Percentiles rank a stretch among this genome's conserved stretches.
Evolutionary conservation across 1,140 invertebrate species (phyloP).

Genomic region (Apis florea): DNA sequence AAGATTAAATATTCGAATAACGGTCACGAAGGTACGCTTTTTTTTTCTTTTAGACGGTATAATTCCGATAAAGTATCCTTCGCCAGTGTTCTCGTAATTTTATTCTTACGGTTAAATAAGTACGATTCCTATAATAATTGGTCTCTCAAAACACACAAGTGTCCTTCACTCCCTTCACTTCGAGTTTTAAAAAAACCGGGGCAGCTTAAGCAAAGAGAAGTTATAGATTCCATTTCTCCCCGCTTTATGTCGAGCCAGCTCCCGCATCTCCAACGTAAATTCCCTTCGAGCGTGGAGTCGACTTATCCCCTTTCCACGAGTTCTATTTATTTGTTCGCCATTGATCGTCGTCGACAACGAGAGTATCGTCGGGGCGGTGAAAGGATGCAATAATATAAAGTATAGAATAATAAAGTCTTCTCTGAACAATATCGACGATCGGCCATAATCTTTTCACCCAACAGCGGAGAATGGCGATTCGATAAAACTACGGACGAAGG

Average conservation of each 20-base stretch:
- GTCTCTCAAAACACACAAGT: background rate
- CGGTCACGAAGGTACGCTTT: no score
- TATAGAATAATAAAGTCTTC: background rate
- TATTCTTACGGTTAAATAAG: background rate
- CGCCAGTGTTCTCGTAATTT: background rate
- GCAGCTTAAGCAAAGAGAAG: background rate
- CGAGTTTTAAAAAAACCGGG: background rate
- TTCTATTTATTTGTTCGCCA: background rate
- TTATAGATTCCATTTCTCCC: background rate
- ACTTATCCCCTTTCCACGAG: background rate
- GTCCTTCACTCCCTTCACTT: background rate
- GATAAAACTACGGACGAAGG: constrained; percentile 19
- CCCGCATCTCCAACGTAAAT: no score
- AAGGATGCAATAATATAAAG: no score
- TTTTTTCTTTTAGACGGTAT: no score
- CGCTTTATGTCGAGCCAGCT: background rate
- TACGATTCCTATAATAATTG: background rate
- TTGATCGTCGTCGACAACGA: background rate
- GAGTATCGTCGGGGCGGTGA: background rate
- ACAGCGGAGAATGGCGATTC: background rate
- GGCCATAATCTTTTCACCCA: constrained; percentile 20
- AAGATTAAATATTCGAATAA: no score
- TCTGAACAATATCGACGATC: background rate
- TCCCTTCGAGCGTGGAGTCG: background rate
- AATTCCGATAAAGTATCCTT: background rate